Evolutionary conservation across 2,888 invertebrate genomes (phyloP).

Genomic region (Polydrusus cervinus): DNA sequence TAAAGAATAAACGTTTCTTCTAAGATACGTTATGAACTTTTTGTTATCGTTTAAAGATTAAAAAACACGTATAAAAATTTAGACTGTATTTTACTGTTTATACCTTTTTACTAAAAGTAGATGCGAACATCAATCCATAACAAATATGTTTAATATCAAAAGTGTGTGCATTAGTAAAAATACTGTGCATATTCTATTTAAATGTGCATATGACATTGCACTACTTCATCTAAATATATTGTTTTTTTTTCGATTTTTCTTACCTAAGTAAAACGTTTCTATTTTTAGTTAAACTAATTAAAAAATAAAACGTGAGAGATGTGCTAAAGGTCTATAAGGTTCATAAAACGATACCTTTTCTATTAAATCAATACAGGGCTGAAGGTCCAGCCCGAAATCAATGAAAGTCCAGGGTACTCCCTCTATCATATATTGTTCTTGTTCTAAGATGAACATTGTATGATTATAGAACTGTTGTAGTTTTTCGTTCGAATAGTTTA

Average conservation of each 20-base stretch:
- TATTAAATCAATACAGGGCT: slow-evolving; percentile 91
- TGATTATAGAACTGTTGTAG: slow-evolving; percentile 97
- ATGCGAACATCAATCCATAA: slow-evolving; percentile 6
- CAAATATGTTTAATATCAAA: neutral
- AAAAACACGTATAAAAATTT: no score
- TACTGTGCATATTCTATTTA: slow-evolving; percentile 55
- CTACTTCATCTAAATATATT: neutral
- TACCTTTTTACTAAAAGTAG: no score
- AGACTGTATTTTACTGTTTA: no score
- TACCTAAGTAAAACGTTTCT: neutral
- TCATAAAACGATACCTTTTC: slow-evolving; percentile 81
- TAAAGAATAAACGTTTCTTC: no score
- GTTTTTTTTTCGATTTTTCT: neutral
- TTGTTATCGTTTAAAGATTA: no score
- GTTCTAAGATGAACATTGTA: slow-evolving; percentile 96
- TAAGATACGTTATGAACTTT: no score
- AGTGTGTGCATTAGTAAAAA: neutral
- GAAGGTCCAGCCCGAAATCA: slow-evolving; percentile 96
- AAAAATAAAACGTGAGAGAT: neutral
- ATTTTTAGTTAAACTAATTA: neutral
- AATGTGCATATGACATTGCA: slow-evolving; percentile 49
- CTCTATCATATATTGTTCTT: slow-evolving; percentile 95
- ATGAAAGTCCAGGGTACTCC: slow-evolving; percentile 94
- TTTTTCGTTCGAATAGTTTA: slow-evolving; percentile 97
- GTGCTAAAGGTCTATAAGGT: slow-evolving; percentile 6